Evolutionary conservation across 2,888 invertebrate genomes (phyloP).

Genomic region (Brachypalpus laphriformis): DNA sequence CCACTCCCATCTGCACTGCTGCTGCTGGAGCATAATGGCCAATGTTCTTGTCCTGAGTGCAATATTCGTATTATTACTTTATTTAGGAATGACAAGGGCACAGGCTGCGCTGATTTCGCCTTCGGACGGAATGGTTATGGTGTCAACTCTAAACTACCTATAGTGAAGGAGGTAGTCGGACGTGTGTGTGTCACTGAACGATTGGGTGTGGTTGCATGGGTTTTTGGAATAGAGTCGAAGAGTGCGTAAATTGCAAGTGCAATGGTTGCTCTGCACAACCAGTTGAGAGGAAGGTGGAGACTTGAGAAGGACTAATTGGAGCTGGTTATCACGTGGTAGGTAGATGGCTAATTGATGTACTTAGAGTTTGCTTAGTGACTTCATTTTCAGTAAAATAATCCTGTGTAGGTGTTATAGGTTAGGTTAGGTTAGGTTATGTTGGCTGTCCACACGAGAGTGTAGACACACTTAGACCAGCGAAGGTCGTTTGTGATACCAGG

Average conservation of each 20-base stretch:
- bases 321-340: conserved; percentile 64
- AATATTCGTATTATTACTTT: conserved; percentile 73
- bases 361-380: conserved; percentile 44
- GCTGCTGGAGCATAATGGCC: conserved; percentile 60
- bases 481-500: too few species aligned
- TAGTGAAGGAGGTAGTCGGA: conserved; percentile 30
- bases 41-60: conserved; percentile 70
- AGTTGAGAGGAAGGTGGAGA: not conserved
- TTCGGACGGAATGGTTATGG: conserved; percentile 43
- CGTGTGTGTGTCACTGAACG: conserved; percentile 27
- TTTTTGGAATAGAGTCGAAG: conserved; percentile 43
- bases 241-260: conserved; percentile 66
- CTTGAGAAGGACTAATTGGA: conserved; percentile 62
- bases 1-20: conserved; percentile 10
- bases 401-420: not conserved
- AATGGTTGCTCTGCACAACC: not conserved
- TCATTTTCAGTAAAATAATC: conserved; percentile 22
- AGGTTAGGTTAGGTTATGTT: too few species aligned
- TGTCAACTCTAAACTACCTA: conserved; percentile 24
- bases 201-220: conserved; percentile 62
- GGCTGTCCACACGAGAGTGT: too few species aligned
- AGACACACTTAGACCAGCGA: too few species aligned
- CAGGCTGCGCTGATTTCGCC: conserved; percentile 63
- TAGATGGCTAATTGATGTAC: conserved; percentile 54
- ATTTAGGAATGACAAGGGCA: conserved; percentile 73